These are phyloP conservation scores for Pantala flavescens DNA, from an alignment of 1,140 invertebrate genomes.

Conservation along the genomic window DNA sequence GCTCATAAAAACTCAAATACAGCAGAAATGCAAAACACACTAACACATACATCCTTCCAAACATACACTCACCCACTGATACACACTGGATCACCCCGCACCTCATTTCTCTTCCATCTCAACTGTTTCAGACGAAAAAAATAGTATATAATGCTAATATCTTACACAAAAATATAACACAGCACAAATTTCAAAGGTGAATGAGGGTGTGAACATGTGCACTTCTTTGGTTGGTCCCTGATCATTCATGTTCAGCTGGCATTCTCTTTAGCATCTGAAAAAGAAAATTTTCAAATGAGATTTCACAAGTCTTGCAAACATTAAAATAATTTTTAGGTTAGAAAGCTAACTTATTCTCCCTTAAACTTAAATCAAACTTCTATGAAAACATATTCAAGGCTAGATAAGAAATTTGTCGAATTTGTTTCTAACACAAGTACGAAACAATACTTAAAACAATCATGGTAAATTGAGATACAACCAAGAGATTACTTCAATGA, in stretches of 20 bases:
- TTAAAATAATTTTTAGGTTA: too few relatives aligned
- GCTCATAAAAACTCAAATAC: slow-evolving; percentile 1
- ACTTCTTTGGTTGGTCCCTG: slow-evolving; percentile 7
- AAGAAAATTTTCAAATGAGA: neutral
- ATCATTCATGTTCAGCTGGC: slow-evolving; percentile 5
- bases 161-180: slow-evolving; percentile 10
- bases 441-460: too few relatives aligned
- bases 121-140: slow-evolving; percentile 7
- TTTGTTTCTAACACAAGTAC: too few relatives aligned
- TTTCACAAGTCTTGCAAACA: neutral
- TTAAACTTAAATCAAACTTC: too few relatives aligned
- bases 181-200: slow-evolving; percentile 9
- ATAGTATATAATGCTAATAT: slow-evolving; percentile 11
- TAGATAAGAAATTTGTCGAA: too few relatives aligned
- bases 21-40: slow-evolving; percentile 9
- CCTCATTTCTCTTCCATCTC: neutral
- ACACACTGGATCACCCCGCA: neutral
- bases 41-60: neutral
- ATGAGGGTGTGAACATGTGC: slow-evolving; percentile 7
- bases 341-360: too few relatives aligned
- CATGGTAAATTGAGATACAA: too few relatives aligned
- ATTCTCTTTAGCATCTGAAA: neutral
- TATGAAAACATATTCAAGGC: too few relatives aligned
- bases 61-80: neutral
- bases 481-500: too few relatives aligned